Conservation (phyloP, 2,113 vertebrate species). For the Corythornis vintsioides region DNA sequence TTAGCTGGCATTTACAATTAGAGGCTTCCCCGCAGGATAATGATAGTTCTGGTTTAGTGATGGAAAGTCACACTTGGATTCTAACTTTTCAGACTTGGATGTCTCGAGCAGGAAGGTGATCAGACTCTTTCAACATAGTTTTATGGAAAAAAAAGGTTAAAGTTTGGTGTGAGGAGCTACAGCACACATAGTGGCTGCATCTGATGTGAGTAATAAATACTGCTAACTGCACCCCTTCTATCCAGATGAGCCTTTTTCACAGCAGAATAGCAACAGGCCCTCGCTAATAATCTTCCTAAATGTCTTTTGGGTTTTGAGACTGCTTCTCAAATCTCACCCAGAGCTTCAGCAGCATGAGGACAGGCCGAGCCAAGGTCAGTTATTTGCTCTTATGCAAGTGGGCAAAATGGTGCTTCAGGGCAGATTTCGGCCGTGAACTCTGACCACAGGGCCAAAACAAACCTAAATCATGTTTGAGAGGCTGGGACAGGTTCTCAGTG, state of each 20-base stretch:
- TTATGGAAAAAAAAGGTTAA: neutral
- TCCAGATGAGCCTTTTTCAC: neutral
- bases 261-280: neutral
- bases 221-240: neutral
- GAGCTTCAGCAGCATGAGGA: neutral
- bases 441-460: constrained; percentile 13
- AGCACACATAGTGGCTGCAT: neutral
- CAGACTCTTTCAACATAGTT: neutral
- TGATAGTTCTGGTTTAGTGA: neutral
- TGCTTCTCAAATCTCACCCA: neutral
- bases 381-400: constrained; percentile 30
- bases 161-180: neutral
- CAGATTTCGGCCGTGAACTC: constrained; percentile 43
- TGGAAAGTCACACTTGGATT: neutral
- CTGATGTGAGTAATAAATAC: neutral
- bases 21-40: neutral
- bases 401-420: fast-evolving
- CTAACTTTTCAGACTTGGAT: neutral
- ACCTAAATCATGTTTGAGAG: neutral
- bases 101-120: neutral
- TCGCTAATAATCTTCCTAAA: neutral
- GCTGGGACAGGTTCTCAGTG: neutral
- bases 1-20: neutral
- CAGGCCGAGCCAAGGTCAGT: neutral
- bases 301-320: neutral